Evolutionary conservation across 2,797 vertebrate species (phyloP).

Genomic region (Poeciliopsis infans): DNA sequence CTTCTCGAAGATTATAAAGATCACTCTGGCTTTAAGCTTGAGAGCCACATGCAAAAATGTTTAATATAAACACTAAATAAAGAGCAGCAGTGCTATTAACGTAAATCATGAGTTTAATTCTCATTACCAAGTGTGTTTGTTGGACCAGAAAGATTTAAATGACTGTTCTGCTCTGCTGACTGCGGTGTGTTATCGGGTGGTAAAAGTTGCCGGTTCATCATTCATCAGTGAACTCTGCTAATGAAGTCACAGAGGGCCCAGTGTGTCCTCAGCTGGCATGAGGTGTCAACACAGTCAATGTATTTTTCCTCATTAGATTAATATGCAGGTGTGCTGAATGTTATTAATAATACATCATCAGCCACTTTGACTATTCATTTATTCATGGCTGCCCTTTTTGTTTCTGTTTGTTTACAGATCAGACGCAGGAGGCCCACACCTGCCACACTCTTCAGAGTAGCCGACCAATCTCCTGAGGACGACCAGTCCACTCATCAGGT

Average conservation of each 20-base stretch:
- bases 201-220: constrained; percentile 26
- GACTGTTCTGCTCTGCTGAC: constrained; percentile 2
- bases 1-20: not conserved
- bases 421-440: constrained; percentile 95
- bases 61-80: constrained; percentile 19
- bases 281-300: constrained; percentile 28
- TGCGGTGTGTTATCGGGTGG: not conserved
- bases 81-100: not conserved
- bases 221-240: constrained; percentile 19
- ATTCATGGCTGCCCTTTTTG: constrained; percentile 42
- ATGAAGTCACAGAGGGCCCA: constrained; percentile 24
- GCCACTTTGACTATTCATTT: constrained; percentile 36
- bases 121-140: not conserved
- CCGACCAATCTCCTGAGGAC: constrained; percentile 93
- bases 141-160: constrained; percentile 18
- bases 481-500: constrained; percentile 91
- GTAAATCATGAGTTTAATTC: not conserved
- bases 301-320: constrained; percentile 37
- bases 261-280: constrained; percentile 7
- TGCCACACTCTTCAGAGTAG: constrained; percentile 93
- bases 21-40: not conserved
- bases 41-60: not conserved
- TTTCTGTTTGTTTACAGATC: constrained; percentile 80
- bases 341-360: constrained; percentile 42
- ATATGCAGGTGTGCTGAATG: constrained; percentile 12